phyloP scores from a whole-genome alignment of 2,888 invertebrate species.

The Alsophila aescularia region DNA sequence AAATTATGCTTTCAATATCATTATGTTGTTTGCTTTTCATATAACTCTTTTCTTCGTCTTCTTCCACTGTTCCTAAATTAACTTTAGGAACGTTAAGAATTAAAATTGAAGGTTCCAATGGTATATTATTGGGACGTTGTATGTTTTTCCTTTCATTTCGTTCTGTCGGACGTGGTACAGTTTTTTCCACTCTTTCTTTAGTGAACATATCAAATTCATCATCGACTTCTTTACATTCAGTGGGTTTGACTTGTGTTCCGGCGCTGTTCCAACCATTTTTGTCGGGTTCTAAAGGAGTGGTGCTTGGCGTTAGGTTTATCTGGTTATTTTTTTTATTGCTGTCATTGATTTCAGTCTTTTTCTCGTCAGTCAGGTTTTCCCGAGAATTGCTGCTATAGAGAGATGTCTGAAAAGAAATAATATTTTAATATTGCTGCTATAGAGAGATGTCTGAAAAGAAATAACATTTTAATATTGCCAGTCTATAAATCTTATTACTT shows the following conservation, averaged over 20 bases:
- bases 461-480: neutral
- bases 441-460: conserved; percentile 67
- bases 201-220: conserved; percentile 79
- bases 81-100: conserved; percentile 63
- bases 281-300: conserved; percentile 70
- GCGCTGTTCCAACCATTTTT: conserved; percentile 64
- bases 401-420: conserved; percentile 63
- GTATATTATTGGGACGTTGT: conserved; percentile 48
- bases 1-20: conserved; percentile 55
- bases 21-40: conserved; percentile 20
- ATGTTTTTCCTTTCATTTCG: neutral
- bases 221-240: conserved; percentile 64
- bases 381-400: conserved; percentile 66
- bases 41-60: conserved; percentile 67
- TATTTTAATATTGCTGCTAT: conserved; percentile 48
- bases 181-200: conserved; percentile 70
- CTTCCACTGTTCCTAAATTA: conserved; percentile 69
- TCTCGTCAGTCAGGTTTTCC: conserved; percentile 59
- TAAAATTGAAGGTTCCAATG: conserved; percentile 63
- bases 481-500: too few species aligned
- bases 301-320: conserved; percentile 53
- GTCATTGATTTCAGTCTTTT: conserved; percentile 49
- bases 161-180: conserved; percentile 51
- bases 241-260: conserved; percentile 46
- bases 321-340: conserved; percentile 43